phyloP scores from a whole-genome alignment of 2,113 vertebrate species.

The Chunga burmeisteri region DNA sequence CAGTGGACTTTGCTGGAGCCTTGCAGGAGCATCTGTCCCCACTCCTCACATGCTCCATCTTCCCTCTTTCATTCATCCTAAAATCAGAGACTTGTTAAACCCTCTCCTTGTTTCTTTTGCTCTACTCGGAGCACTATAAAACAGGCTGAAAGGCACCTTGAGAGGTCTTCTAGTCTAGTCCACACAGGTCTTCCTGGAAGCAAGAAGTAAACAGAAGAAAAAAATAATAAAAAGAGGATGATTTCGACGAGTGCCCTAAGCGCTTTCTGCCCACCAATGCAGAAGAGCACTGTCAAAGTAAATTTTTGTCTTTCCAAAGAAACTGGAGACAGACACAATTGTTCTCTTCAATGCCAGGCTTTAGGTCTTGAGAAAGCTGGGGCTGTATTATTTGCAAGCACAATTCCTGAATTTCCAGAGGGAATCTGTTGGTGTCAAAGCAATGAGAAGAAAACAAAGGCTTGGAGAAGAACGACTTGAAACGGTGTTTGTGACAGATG shows the following conservation, averaged over 20 bases:
- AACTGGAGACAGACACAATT: not conserved
- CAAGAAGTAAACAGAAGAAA: not conserved
- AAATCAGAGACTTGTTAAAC: not conserved
- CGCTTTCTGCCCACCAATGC: not conserved
- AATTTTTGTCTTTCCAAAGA: slow-evolving; percentile 2
- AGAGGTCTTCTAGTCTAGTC: not conserved
- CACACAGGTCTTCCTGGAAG: not conserved
- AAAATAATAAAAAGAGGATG: not conserved
- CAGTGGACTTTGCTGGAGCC: not conserved
- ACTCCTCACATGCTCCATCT: not conserved
- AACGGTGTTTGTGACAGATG: slow-evolving; percentile 27
- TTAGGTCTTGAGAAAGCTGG: slow-evolving; percentile 4
- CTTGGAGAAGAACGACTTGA: not conserved
- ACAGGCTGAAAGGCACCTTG: not conserved
- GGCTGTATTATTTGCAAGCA: not conserved
- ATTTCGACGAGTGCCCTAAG: not conserved
- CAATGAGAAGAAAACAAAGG: slow-evolving; percentile 43
- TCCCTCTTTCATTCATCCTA: not conserved
- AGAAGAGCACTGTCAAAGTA: not conserved
- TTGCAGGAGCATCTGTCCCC: not conserved
- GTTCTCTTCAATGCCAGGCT: not conserved
- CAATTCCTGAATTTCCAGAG: slow-evolving; percentile 44
- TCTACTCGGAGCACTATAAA: not conserved
- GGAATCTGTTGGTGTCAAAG: slow-evolving; percentile 34
- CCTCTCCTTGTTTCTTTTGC: not conserved